Evolutionary conservation across 2,113 vertebrate species (phyloP), one percentile per base, ranked within the genome.

Genomic region (Podarcis cretensis): DNA sequence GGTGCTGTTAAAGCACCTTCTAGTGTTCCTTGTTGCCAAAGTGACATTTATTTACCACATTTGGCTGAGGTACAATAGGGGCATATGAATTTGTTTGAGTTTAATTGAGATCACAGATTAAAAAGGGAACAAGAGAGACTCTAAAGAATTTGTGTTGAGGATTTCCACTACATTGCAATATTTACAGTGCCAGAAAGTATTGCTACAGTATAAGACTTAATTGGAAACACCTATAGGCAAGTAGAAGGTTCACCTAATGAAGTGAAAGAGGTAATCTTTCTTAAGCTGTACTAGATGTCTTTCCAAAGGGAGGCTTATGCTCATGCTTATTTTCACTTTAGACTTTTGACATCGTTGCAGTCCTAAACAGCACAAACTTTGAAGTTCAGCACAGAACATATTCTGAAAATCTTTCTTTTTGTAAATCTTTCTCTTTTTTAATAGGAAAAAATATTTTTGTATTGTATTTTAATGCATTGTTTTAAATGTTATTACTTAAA

Each of bases 91-190:
- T 23, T 77, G 16, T 65, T 91, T 82, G 40, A 85, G 74, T 48
- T 27, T 84, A 21, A 57, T 23, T 89, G 57, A 59, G 80, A 91
- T 83, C 37, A 54, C 69, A 86, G 84, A 81, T 87, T 14, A 74
- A 0, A 0, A 82, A 23, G 69, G 48, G 27, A 74, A 32, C 3
- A 48, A 25, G 57, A 88, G 65, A 40, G 0, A 0, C 3, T 88
- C 86, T 43, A 86, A 89, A 90, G 65, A 86, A 23, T 43, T 43
- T 63, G n/a, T 30, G 59, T 16, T 25, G 71, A 35, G 2, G 2
- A 54, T 80, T 35, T 69, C 1, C 48, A 2, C 5, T 84, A 0
- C 23, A 1, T 0, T 1, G 35, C 66, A 90, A 69, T 86, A 68
- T 86, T 66, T 89, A 83, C 32, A 48, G 65, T 85, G 87, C 25